These are phyloP conservation scores for Lucifuga dentata DNA, from an alignment of 2,113 vertebrate species.

Conservation along the genomic window DNA sequence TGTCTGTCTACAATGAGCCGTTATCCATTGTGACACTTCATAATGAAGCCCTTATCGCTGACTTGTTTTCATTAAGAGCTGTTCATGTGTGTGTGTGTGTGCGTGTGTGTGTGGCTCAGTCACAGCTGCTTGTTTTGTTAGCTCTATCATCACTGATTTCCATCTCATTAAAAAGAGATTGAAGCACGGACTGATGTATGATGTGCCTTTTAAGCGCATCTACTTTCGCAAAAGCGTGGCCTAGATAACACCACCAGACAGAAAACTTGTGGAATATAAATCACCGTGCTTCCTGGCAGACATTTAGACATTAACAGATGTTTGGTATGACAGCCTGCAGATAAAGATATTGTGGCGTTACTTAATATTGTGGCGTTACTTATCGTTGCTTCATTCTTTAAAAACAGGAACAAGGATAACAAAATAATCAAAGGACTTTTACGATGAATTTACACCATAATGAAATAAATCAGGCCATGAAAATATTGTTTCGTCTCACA, in stretches of 20 bases:
- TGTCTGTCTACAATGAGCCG: slow-evolving; percentile 20
- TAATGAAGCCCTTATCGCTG: slow-evolving; percentile 48
- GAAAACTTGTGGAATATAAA: neutral
- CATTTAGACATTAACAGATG: neutral
- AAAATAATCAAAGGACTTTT: neutral
- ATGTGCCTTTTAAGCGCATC: slow-evolving; percentile 12
- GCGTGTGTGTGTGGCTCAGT: slow-evolving; percentile 8
- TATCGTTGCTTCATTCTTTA: too few species aligned
- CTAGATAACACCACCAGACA: neutral
- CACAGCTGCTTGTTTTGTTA: slow-evolving; percentile 34
- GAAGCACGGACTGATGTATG: slow-evolving; percentile 48
- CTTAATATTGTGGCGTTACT: too few species aligned
- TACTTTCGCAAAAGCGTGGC: neutral
- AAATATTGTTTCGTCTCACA: neutral
- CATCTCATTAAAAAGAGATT: slow-evolving; percentile 43
- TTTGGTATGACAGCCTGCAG: neutral
- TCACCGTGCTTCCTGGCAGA: neutral
- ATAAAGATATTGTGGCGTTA: too few species aligned
- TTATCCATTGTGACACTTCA: slow-evolving; percentile 36
- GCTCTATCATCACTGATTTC: slow-evolving; percentile 13
- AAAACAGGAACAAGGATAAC: too few species aligned
- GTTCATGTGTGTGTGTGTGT: slow-evolving; percentile 30
- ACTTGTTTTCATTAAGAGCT: slow-evolving; percentile 42
- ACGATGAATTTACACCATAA: neutral
- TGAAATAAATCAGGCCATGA: neutral